Evolutionary conservation across 2,888 invertebrate species (phyloP).

Genomic region (Teleiodes luculella): DNA sequence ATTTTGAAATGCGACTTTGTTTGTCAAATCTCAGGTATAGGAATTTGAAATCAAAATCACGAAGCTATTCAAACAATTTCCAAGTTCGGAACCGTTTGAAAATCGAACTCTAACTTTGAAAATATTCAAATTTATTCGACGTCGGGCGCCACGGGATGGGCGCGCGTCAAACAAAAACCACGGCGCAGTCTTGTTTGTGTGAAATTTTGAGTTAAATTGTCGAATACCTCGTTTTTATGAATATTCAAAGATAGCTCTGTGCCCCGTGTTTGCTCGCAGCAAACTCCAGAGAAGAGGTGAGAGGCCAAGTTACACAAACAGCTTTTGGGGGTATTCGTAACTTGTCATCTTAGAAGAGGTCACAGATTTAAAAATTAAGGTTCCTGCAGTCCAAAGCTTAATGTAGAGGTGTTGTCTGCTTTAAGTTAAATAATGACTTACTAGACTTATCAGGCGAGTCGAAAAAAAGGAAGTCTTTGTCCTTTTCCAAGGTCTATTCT

Average conservation of each 20-base stretch:
- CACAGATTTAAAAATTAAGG: no score
- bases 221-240: constrained; percentile 61
- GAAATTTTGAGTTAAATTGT: constrained; percentile 73
- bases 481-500: no score
- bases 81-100: neutral
- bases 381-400: no score
- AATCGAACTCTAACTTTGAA: constrained; percentile 11
- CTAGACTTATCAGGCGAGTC: no score
- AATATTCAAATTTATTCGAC: constrained; percentile 53
- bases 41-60: neutral
- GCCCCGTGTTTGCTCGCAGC: constrained; percentile 34
- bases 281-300: constrained; percentile 36
- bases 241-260: constrained; percentile 56
- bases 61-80: neutral
- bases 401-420: no score
- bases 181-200: constrained; percentile 59
- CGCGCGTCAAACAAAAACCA: constrained; percentile 41
- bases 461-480: no score
- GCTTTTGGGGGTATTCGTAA: constrained; percentile 7
- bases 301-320: constrained; percentile 33
- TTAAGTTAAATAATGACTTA: no score
- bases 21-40: no score
- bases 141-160: constrained; percentile 24
- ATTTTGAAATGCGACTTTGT: no score
- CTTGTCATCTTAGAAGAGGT: neutral